Evolutionary conservation across 2,113 vertebrate species (phyloP), one percentile per base, ranked within the genome.

Genomic region (Colinus virginianus): DNA sequence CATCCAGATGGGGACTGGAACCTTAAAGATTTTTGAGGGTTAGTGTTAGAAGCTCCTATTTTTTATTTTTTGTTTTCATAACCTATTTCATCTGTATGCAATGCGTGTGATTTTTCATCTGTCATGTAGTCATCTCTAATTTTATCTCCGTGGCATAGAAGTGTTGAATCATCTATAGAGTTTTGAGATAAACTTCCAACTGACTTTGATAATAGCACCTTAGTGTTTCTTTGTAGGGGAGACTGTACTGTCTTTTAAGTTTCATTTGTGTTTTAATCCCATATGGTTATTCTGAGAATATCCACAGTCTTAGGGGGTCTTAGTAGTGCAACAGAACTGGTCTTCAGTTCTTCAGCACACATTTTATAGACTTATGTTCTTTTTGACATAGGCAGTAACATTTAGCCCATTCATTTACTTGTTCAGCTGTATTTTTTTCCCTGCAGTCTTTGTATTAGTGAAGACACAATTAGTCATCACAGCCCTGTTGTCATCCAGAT

Each of bases 401-500:
- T 91, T 92, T 96, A 87, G 71, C 74, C 62, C 69, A 79, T 79
- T 48, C 36, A 38, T 88, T 95, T 90, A 68, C 83, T 87, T 88
- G 43, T 78, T 93, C 77, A 64, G 22, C 85, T 87, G 38, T 69
- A 81, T 78, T 90, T 51, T 55, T 53, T 75, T 85, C 71, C 8
- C 46, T 48, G 43, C 59, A 38, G 3, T 70, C 20, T 92, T 78
- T 70, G 21, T 26, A 13, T n/a, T 81, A 48, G 45, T 89, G 82
- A 93, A 91, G 72, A 25, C 30, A 36, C 61, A 40, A 16, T 5
- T 19, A 28, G 61, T 63, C 61, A 28, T 63, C 61, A 40, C 61
- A 63, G 61, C 16, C 4, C 66, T 51, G 30, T 85, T 92, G 45
- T 92, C 71, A 71, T 61, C 55, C 53, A 68, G 32, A 61, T 88